phyloP scores from a whole-genome alignment of 2,888 invertebrate genomes.

The Thera obeliscata region DNA sequence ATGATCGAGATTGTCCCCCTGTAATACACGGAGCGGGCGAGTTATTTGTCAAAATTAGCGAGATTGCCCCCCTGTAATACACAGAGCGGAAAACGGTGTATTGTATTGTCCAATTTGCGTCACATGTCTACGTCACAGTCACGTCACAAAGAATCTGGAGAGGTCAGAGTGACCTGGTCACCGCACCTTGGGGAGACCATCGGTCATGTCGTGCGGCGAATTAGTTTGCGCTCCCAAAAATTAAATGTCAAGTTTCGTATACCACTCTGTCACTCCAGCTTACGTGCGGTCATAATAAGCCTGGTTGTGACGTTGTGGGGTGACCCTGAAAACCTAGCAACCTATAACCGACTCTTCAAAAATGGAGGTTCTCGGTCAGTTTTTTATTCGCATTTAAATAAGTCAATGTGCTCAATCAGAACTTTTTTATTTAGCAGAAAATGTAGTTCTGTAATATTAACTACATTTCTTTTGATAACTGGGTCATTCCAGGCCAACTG shows the following conservation, averaged over 20 bases:
- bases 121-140: constrained; percentile 3
- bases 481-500: no score
- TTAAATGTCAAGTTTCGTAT: constrained; percentile 29
- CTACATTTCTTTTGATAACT: no score
- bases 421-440: no score
- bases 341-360: background rate
- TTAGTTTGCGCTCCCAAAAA: constrained; percentile 43
- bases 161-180: background rate
- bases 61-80: background rate
- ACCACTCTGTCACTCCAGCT: background rate
- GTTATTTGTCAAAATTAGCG: background rate
- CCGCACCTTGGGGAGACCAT: constrained; percentile 3
- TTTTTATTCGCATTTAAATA: no score
- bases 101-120: constrained; percentile 20
- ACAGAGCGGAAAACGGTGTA: constrained; percentile 1
- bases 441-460: no score
- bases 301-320: background rate
- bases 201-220: constrained; percentile 25
- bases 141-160: constrained; percentile 16
- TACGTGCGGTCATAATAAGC: background rate
- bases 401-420: no score
- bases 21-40: no score
- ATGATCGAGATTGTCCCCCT: no score
- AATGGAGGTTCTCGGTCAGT: background rate
- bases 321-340: background rate